Evolutionary conservation across 2,113 vertebrate species (phyloP).

Genomic region (Prionailurus viverrinus): DNA sequence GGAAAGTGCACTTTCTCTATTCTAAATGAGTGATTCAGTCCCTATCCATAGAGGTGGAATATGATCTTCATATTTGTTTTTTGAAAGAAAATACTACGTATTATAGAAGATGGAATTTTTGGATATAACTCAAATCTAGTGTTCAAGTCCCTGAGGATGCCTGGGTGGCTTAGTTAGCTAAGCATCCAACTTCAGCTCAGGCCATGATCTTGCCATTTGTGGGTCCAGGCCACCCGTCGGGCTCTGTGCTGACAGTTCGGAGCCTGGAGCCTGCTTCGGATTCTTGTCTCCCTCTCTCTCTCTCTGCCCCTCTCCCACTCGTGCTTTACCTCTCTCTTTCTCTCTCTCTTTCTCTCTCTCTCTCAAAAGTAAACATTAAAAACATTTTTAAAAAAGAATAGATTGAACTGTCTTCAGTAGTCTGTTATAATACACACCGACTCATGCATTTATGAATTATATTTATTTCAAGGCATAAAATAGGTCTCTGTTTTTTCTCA

Average conservation of each 20-base stretch:
- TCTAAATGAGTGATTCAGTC: constrained; percentile 50
- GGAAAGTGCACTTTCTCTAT: constrained; percentile 37
- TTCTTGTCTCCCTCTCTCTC: too few species aligned
- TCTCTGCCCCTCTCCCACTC: too few species aligned
- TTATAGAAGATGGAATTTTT: constrained; percentile 57
- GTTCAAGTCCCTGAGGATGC: constrained; percentile 37
- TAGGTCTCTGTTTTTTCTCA: constrained; percentile 52
- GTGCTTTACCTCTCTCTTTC: too few species aligned
- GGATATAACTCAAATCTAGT: constrained; percentile 45
- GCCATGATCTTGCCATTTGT: too few species aligned
- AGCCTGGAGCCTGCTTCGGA: too few species aligned
- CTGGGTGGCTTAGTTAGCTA: too few species aligned
- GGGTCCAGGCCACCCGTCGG: too few species aligned
- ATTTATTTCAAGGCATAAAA: constrained; percentile 72
- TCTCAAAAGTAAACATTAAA: too few species aligned
- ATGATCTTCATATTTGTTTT: neutral
- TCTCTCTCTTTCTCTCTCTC: too few species aligned
- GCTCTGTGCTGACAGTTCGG: too few species aligned
- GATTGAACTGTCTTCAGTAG: constrained; percentile 29
- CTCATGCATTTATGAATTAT: constrained; percentile 73
- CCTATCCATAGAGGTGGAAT: constrained; percentile 13
- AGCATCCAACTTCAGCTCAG: too few species aligned
- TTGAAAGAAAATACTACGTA: constrained; percentile 40
- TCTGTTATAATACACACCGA: constrained; percentile 17
- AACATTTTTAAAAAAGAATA: too few species aligned